Evolutionary conservation across 1,140 invertebrate genomes (phyloP), one percentile per base, ranked within the genome.

Genomic region (Cyclina sinensis): DNA sequence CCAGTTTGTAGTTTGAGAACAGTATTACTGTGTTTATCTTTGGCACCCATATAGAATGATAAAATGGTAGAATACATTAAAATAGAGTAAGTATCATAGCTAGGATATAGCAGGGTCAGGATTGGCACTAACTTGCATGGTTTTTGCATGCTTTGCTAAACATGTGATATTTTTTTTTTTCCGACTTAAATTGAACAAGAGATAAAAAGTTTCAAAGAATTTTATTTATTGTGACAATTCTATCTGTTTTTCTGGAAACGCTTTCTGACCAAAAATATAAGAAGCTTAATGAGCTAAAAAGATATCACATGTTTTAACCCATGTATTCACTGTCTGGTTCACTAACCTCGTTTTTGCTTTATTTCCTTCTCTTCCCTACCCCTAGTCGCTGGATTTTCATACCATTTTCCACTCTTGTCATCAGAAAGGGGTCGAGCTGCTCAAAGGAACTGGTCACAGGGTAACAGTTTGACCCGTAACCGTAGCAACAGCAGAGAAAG

Each of bases 401-500:
- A 78, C 84, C 46, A 76, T 74, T 85, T 85, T 85, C 84, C 70
- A 32, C 27, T 86, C 68, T 59, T 73, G 54, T 35, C 43, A 74
- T 65, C 65, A 86, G 84, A 86, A 37, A 54, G 84, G 39, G 84
- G 84, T 24, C 70, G 84, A 4, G 24, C 46, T 3, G 48, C 68
- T 35, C 46, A 86, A 16, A 76, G 84, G 18, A 51, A 73, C 48
- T 76, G 70, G 88, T 76, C 39, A 65, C 81, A 89, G 43, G 27
- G 59, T 12, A 51, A 32, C 32, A 74, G 74, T 57, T 48, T 81
- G 30, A 1, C 39, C 27, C n/a, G 74, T 21, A 68, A 84, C 43
- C 70, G 83, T 43, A 85, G 43, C 43, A 79, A 39, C 51, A 89
- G 88, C 43, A 79, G 48, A 65, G 82, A 84, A 24, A 62, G 80